Evolutionary conservation across 2,888 invertebrate genomes (phyloP).

Genomic region (Oeneis ivallda): DNA sequence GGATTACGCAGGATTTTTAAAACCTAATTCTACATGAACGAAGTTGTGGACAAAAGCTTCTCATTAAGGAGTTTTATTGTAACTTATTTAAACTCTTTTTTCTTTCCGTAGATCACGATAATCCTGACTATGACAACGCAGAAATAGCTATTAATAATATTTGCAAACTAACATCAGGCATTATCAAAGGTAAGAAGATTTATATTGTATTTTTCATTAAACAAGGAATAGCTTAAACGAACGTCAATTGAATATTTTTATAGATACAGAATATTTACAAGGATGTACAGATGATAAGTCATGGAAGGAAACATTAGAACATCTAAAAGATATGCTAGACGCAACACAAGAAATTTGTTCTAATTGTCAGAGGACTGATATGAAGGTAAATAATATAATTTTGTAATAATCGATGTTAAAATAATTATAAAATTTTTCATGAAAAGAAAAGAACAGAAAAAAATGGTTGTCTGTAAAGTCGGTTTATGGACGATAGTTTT

Average conservation of each 20-base stretch:
- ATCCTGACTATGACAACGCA: slow-evolving; percentile 44
- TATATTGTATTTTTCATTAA: not conserved
- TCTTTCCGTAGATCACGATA: slow-evolving; percentile 37
- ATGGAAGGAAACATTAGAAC: slow-evolving; percentile 28
- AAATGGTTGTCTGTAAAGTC: too few species aligned
- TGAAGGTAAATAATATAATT: slow-evolving; percentile 29
- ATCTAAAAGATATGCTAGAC: slow-evolving; percentile 33
- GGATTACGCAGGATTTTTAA: too few species aligned
- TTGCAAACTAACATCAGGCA: slow-evolving; percentile 42
- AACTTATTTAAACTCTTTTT: not conserved
- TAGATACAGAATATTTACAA: slow-evolving; percentile 33
- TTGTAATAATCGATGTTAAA: not conserved
- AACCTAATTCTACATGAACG: too few species aligned
- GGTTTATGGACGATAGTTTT: too few species aligned
- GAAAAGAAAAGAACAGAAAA: too few species aligned
- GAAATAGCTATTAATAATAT: slow-evolving; percentile 42
- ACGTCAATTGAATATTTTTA: slow-evolving; percentile 9
- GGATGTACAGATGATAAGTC: slow-evolving; percentile 31
- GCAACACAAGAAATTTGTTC: slow-evolving; percentile 35
- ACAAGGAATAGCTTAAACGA: not conserved
- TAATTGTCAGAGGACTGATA: slow-evolving; percentile 18
- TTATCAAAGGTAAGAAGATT: slow-evolving; percentile 43
- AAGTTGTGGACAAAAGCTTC: too few species aligned
- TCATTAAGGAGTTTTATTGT: not conserved
- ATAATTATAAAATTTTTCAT: not conserved